A percentile compares a stretch with the other conserved stretches of the same genome.
Evolutionary conservation across 2,113 vertebrate genomes (phyloP).

Genomic region (Labeo catla): DNA sequence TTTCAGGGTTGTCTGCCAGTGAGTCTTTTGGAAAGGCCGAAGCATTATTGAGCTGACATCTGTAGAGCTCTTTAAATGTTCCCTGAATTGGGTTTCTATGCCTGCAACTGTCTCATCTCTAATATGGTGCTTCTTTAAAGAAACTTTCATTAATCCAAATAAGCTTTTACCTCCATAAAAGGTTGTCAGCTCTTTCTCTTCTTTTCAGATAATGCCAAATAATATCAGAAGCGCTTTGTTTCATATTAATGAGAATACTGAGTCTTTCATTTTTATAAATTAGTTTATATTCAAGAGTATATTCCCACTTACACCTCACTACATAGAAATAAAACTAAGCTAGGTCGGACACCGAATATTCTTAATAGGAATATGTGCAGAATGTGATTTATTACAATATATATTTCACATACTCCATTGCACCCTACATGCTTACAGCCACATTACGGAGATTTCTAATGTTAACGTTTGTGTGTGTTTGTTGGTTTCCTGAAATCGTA

Average conservation of each 20-base stretch:
- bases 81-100: conserved; percentile 43
- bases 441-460: not conserved
- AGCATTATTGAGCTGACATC: conserved; percentile 56
- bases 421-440: not conserved
- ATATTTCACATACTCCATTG: not conserved
- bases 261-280: not conserved
- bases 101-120: conserved; percentile 16
- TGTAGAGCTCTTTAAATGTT: conserved; percentile 45
- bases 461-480: not conserved
- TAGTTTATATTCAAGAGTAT: not conserved
- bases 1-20: conserved; percentile 47
- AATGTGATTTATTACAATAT: not conserved
- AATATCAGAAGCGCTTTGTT: not conserved
- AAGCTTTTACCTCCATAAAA: conserved; percentile 20
- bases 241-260: not conserved
- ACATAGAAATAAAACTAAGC: not conserved
- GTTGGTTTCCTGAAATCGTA: not conserved
- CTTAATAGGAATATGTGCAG: not conserved
- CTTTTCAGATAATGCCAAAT: not conserved
- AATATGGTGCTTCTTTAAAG: not conserved
- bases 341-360: not conserved
- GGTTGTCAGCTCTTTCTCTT: not conserved
- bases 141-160: conserved; percentile 28
- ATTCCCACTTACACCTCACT: not conserved
- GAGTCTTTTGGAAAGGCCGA: conserved; percentile 41